phyloP scores from a whole-genome alignment of 1,140 invertebrate genomes.

The Papilio xuthus region DNA sequence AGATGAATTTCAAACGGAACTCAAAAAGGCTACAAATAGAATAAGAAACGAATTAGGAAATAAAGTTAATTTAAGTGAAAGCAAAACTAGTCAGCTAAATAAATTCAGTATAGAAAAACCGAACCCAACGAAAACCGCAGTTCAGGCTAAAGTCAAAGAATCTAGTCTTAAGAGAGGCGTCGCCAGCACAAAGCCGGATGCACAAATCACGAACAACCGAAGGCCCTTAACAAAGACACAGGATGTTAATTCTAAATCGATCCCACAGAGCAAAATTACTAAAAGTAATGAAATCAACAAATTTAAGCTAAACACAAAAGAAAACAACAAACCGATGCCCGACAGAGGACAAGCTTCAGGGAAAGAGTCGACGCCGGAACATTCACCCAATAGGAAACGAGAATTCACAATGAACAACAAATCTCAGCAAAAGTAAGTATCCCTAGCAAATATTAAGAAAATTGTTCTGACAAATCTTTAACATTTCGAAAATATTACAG shows the following conservation, averaged over 20 bases:
- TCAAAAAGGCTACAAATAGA: slow-evolving; percentile 85
- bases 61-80: slow-evolving; percentile 75
- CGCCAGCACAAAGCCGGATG: slow-evolving; percentile 54
- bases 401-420: slow-evolving; percentile 43
- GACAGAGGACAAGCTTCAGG: slow-evolving; percentile 83
- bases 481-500: slow-evolving; percentile 46
- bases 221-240: slow-evolving; percentile 61
- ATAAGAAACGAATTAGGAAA: slow-evolving; percentile 81
- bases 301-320: slow-evolving; percentile 65
- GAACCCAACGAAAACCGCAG: slow-evolving; percentile 72
- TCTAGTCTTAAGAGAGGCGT: slow-evolving; percentile 72
- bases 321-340: slow-evolving; percentile 62
- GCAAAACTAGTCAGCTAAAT: slow-evolving; percentile 76
- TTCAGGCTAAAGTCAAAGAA: slow-evolving; percentile 73
- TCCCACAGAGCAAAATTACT: slow-evolving; percentile 48
- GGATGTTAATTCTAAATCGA: slow-evolving; percentile 61
- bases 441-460: neutral
- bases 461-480: neutral
- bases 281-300: slow-evolving; percentile 57
- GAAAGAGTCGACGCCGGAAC: slow-evolving; percentile 83
- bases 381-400: slow-evolving; percentile 75
- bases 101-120: slow-evolving; percentile 63
- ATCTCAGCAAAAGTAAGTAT: slow-evolving; percentile 63
- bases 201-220: slow-evolving; percentile 64
- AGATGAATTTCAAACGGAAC: slow-evolving; percentile 86